A percentile compares a stretch with the other conserved stretches of the same genome.
Evolutionary conservation across 2,113 vertebrate species (phyloP).

Genomic region (Corydoras sp.): DNA sequence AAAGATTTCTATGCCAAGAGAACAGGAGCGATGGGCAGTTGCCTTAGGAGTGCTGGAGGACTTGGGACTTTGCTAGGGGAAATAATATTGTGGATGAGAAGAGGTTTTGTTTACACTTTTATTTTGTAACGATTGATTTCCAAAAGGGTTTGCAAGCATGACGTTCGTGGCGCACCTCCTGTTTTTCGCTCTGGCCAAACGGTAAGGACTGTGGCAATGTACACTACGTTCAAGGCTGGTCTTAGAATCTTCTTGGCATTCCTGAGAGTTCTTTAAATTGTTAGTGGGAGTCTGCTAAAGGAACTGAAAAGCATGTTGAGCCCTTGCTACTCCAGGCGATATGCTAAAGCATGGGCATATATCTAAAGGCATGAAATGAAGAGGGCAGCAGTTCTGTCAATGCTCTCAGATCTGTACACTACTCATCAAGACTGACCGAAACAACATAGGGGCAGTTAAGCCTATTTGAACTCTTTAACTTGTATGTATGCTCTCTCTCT

Average conservation of each 20-base stretch:
- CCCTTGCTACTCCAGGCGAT: constrained; percentile 12
- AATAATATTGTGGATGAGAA: constrained; percentile 28
- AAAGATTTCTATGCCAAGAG: constrained; percentile 57
- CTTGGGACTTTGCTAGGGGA: constrained; percentile 34
- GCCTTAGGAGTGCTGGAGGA: constrained; percentile 32
- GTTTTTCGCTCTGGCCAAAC: constrained; percentile 36
- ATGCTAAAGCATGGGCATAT: constrained; percentile 39
- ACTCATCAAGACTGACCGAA: constrained; percentile 15
- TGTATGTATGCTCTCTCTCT: constrained; percentile 47
- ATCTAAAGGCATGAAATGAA: constrained; percentile 36
- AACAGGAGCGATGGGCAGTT: constrained; percentile 15
- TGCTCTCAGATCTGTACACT: constrained; percentile 34
- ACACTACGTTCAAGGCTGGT: constrained; percentile 14
- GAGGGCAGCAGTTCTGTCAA: constrained; percentile 31
- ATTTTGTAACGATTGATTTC: constrained; percentile 43
- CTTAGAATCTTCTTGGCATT: not conserved
- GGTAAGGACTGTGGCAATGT: constrained; percentile 41
- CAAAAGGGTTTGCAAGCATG: constrained; percentile 37
- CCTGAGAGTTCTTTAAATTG: not conserved
- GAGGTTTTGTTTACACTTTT: constrained; percentile 29
- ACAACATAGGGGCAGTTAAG: constrained; percentile 19
- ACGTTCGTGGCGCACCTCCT: constrained; percentile 12
- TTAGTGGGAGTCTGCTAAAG: not conserved
- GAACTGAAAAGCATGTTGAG: constrained; percentile 44
- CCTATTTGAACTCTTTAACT: constrained; percentile 12